A percentile compares a stretch with the other conserved stretches of the same genome.
These are phyloP conservation scores for Chelonia mydas DNA, from an alignment of 2,797 vertebrate species.

Conservation along the genomic window DNA sequence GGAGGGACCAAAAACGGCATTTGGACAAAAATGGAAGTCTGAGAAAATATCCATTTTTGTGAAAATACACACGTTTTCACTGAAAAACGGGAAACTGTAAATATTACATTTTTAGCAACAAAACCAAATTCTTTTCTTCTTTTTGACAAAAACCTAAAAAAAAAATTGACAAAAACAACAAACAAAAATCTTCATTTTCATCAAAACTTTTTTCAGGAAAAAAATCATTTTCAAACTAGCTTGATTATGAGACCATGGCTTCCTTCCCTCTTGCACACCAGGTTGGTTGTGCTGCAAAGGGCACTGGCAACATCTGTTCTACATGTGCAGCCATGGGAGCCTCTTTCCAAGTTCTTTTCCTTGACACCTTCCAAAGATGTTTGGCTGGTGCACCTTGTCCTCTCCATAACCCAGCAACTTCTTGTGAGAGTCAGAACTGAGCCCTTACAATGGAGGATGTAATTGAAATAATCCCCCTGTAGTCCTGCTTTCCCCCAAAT, in stretches of 20 bases:
- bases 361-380: no score
- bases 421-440: neutral
- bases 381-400: no score
- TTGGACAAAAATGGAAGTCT: neutral
- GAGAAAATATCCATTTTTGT: no score
- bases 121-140: neutral
- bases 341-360: neutral
- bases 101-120: neutral
- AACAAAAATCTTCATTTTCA: neutral
- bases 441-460: constrained; percentile 5
- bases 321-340: neutral
- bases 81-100: neutral
- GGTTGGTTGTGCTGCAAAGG: neutral
- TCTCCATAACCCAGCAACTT: neutral
- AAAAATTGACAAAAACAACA: neutral
- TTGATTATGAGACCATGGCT: neutral
- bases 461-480: constrained; percentile 50
- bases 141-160: neutral
- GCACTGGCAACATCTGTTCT: neutral
- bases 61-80: neutral
- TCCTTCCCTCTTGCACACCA: neutral
- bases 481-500: constrained; percentile 47
- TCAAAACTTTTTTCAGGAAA: neutral
- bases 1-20: neutral
- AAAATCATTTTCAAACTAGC: neutral